Evolutionary conservation across 2,113 vertebrate genomes (phyloP), one percentile per base, ranked within the genome.

Genomic region (Meleagris gallopavo): DNA sequence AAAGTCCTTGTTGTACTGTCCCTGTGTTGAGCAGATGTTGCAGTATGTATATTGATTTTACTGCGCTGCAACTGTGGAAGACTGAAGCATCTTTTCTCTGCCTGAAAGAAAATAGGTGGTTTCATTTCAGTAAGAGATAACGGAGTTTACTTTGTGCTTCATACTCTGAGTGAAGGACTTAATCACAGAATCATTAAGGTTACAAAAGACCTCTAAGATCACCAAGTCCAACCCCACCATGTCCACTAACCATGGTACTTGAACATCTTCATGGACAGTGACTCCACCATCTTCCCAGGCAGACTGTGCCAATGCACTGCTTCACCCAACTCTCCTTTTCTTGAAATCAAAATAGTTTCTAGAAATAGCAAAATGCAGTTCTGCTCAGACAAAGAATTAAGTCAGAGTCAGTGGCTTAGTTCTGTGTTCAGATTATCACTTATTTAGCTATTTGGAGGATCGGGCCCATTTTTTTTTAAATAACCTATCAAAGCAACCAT

Each of bases 21-120:
- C 36, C 25, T 52, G 34, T 71, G 69, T 55, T 55, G 61, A 69
- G 57, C 11, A 15, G 0, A 2, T 1, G 2, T 17, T 15, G 27
- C 30, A 41, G n/a, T 64, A 13, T 55, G 20, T 6, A 83, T 18
- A 14, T 14, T 64, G n/a, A 15, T 40, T 62, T 71, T 76, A 24
- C 36, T 15, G 52, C 48, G 61, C 0, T 36, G 36, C 71, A 75
- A 15, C 43, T 6, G n/a, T 38, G 62, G 65, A 66, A 72, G 13
- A 48, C 20, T 0, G 5, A 77, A 54, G 30, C 11, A 17, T 20
- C 45, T 14, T 34, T 65, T 43, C 38, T 75, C n/a, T 79, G 71
- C 29, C 55, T 61, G 64, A 94, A 55, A 50, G 27, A 10, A 41
- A 80, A 34, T 0, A 4, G 41, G 21, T 54, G 11, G 45, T 10